Evolutionary conservation across 2,113 vertebrate species (phyloP).

Genomic region (Polypterus bichir): DNA sequence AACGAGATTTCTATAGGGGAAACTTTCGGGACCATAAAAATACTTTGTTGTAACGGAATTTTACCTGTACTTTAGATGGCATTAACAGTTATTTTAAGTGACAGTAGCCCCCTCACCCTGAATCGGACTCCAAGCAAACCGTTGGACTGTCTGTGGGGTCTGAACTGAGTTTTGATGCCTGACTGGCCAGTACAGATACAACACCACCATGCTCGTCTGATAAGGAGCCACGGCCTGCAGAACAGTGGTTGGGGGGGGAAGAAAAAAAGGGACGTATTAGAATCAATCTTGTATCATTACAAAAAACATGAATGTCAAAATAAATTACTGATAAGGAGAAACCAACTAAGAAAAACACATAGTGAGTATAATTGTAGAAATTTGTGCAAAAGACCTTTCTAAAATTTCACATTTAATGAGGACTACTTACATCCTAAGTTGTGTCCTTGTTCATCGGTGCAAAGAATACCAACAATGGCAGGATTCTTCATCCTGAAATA

Average conservation of each 20-base stretch:
- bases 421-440: constrained; percentile 81
- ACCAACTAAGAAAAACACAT: too few species aligned
- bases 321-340: too few species aligned
- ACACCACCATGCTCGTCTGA: constrained; percentile 87
- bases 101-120: constrained; percentile 54
- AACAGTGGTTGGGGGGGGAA: neutral
- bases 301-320: too few species aligned
- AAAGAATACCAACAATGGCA: constrained; percentile 80
- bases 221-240: constrained; percentile 77
- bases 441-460: constrained; percentile 84
- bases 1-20: too few species aligned
- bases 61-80: too few species aligned
- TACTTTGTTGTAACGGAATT: too few species aligned
- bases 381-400: too few species aligned
- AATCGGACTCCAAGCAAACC: constrained; percentile 87
- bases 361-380: too few species aligned
- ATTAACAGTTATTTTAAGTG: too few species aligned
- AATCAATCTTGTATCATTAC: too few species aligned
- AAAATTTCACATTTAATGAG: too few species aligned
- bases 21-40: too few species aligned
- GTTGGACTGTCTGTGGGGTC: constrained; percentile 82
- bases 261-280: neutral
- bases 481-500: constrained; percentile 81
- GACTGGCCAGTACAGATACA: constrained; percentile 79
- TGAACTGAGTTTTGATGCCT: constrained; percentile 72